These are phyloP conservation scores for Coranthus polyacanthus DNA, from an alignment of 2,797 vertebrate genomes.

Conservation along the genomic window DNA sequence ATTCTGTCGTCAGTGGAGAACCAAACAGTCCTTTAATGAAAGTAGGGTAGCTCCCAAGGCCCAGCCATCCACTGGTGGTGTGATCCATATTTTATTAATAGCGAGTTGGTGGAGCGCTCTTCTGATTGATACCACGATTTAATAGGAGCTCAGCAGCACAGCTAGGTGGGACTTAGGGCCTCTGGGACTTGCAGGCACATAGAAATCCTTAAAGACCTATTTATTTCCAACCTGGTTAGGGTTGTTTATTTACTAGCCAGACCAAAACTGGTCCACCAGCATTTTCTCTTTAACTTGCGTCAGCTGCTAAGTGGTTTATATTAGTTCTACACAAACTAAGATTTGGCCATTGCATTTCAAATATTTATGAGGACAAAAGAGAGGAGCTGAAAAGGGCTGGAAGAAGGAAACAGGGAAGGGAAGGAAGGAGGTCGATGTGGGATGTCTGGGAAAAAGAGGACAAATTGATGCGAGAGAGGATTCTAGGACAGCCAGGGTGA, in stretches of 20 bases:
- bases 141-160: conserved; percentile 57
- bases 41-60: conserved; percentile 87
- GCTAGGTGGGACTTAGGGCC: conserved; percentile 57
- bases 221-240: conserved; percentile 55
- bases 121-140: conserved; percentile 82
- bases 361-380: conserved; percentile 84
- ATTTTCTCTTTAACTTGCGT: conserved; percentile 30
- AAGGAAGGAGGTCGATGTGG: conserved; percentile 48
- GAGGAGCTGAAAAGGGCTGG: conserved; percentile 52
- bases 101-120: conserved; percentile 60
- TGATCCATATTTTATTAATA: conserved; percentile 90
- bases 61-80: conserved; percentile 80
- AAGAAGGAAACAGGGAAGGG: conserved; percentile 34
- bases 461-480: conserved; percentile 55
- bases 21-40: conserved; percentile 82
- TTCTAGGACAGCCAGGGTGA: conserved; percentile 67
- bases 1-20: conserved; percentile 79
- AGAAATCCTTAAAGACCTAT: conserved; percentile 64
- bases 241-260: conserved; percentile 43
- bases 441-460: conserved; percentile 65
- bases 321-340: conserved; percentile 38
- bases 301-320: conserved; percentile 46
- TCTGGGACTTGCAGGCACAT: conserved; percentile 33
- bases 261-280: conserved; percentile 4
- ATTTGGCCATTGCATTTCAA: conserved; percentile 65